Evolutionary conservation across 2,797 vertebrate species (phyloP).

Genomic region (Diglossa cyanea): DNA sequence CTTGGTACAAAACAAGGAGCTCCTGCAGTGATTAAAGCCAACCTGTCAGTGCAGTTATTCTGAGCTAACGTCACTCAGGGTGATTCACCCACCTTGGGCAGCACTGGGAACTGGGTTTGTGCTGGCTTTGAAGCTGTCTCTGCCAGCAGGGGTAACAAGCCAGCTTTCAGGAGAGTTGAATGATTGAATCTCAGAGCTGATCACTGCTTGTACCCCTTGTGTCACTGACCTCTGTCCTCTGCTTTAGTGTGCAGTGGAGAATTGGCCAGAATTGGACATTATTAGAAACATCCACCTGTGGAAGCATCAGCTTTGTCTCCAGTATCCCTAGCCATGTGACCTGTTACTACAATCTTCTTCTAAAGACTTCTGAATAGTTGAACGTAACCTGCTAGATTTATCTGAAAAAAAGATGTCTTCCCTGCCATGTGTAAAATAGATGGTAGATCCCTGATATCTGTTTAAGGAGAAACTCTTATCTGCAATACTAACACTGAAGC

Average conservation of each 20-base stretch:
- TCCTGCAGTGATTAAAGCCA: background rate
- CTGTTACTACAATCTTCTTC: background rate
- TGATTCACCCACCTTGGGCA: background rate
- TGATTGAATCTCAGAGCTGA: background rate
- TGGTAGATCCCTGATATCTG: background rate
- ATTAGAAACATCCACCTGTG: background rate
- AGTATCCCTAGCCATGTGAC: background rate
- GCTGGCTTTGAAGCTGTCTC: background rate
- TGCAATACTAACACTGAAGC: rapidly evolving
- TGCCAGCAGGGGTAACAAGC: background rate
- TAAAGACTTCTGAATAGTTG: background rate
- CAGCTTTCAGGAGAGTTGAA: background rate
- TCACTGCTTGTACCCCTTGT: background rate
- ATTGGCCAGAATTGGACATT: background rate
- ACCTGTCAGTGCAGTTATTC: background rate
- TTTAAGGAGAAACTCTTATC: background rate
- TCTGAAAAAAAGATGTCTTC: background rate
- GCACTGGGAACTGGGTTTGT: background rate
- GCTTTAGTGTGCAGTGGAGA: background rate
- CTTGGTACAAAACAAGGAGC: background rate
- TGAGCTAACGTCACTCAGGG: rapidly evolving
- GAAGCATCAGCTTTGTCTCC: background rate
- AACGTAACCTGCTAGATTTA: background rate
- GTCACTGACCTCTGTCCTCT: background rate
- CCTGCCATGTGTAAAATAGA: background rate